Conservation (phyloP, 2,113 vertebrate genomes). For the Rafetus swinhoei region DNA sequence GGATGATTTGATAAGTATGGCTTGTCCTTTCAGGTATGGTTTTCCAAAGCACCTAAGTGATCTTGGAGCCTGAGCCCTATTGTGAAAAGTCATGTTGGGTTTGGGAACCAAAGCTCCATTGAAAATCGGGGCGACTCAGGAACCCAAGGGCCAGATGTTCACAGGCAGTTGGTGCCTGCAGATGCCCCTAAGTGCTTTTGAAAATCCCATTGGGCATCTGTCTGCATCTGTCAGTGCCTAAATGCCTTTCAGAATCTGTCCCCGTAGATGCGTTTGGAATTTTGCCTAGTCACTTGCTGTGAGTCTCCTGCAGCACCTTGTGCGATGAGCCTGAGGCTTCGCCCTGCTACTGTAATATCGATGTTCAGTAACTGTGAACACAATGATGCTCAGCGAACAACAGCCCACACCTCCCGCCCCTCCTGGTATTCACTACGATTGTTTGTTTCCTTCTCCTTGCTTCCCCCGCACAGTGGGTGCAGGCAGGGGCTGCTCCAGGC, state of each 20-base stretch:
- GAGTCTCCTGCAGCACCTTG: background rate
- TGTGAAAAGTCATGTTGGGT: background rate
- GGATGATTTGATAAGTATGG: background rate
- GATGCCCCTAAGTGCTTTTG: background rate
- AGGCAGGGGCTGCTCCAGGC: no score
- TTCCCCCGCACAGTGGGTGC: no score
- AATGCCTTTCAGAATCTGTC: background rate
- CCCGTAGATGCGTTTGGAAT: background rate
- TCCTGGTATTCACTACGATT: background rate
- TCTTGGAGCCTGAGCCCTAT: background rate
- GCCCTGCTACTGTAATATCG: fast-evolving
- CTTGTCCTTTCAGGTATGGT: background rate
- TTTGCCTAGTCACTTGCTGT: no score
- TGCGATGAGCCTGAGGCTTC: background rate
- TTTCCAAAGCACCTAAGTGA: background rate
- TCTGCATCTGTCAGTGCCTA: background rate
- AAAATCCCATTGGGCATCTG: background rate
- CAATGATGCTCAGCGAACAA: background rate
- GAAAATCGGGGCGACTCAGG: fast-evolving
- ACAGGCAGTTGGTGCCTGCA: background rate
- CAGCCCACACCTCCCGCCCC: fast-evolving
- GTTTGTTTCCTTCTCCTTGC: background rate
- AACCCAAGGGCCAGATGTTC: background rate
- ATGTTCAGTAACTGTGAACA: background rate
- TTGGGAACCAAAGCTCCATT: background rate